phyloP scores from a whole-genome alignment of 2,113 vertebrate species.

The Sylvilagus bachmani region DNA sequence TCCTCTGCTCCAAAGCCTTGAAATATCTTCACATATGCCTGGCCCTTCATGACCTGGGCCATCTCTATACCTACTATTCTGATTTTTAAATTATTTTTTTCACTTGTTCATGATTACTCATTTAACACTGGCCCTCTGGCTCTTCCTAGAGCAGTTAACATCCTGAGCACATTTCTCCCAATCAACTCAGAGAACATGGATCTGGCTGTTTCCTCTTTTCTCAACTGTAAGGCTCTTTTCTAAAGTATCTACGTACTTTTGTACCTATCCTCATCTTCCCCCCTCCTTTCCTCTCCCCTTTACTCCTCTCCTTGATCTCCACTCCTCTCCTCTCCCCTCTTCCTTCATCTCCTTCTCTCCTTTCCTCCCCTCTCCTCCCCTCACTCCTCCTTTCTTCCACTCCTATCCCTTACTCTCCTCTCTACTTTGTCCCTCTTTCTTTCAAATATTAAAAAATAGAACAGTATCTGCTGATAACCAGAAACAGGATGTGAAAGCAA shows the following conservation, averaged over 20 bases:
- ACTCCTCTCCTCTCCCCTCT: neutral
- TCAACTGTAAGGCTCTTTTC: neutral
- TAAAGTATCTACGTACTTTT: neutral
- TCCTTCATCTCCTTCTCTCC: neutral
- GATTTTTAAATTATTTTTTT: neutral
- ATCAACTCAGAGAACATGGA: neutral
- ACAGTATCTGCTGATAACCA: neutral
- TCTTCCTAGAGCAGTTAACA: neutral
- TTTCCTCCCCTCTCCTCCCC: neutral
- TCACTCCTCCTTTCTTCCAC: neutral
- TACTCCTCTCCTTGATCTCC: no score
- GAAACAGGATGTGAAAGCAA: neutral
- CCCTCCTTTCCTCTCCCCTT: neutral
- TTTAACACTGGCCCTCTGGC: neutral
- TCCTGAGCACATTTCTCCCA: neutral
- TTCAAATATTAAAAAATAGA: neutral
- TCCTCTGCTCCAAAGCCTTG: neutral
- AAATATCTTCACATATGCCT: neutral
- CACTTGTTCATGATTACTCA: neutral
- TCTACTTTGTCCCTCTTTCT: no score
- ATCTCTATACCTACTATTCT: neutral
- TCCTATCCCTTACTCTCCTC: no score
- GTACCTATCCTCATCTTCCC: neutral
- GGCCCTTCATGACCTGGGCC: neutral
- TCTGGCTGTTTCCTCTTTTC: neutral